Conservation (phyloP, 2,113 vertebrate species). For the Tragelaphus scriptus region DNA sequence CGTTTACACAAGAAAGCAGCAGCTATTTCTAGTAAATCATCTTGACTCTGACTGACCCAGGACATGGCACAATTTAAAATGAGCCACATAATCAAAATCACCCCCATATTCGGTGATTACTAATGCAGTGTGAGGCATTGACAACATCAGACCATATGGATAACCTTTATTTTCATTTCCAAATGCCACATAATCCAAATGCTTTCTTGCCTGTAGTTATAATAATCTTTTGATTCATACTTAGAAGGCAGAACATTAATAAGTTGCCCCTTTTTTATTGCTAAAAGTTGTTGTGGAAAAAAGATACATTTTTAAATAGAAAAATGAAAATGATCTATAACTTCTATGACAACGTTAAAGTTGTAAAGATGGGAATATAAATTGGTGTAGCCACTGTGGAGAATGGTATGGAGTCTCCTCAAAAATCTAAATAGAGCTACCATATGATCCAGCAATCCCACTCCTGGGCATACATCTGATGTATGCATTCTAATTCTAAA, state of each 20-base stretch:
- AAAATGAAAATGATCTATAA: conserved; percentile 1
- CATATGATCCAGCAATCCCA: not conserved
- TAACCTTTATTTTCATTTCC: conserved; percentile 50
- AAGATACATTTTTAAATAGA: conserved; percentile 5
- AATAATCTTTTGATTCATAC: conserved; percentile 48
- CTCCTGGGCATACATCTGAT: not conserved
- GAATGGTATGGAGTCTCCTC: not conserved
- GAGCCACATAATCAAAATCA: not conserved
- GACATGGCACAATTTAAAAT: conserved; percentile 15
- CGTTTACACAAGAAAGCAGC: not conserved
- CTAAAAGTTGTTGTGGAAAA: not conserved
- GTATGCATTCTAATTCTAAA: not conserved
- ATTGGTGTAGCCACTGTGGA: not conserved
- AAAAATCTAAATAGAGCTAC: not conserved
- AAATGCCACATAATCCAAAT: conserved; percentile 52
- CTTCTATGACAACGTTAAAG: not conserved
- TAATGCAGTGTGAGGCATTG: not conserved
- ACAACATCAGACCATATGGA: conserved; percentile 32
- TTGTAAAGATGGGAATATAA: not conserved
- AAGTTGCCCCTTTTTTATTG: conserved; percentile 44
- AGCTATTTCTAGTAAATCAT: conserved; percentile 26
- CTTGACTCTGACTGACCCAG: not conserved
- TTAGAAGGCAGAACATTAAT: conserved; percentile 45
- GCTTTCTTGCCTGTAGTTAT: conserved; percentile 60
- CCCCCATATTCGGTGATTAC: conserved; percentile 1